Evolutionary conservation across 1,140 invertebrate species (phyloP).

Genomic region (Bombyx mori): DNA sequence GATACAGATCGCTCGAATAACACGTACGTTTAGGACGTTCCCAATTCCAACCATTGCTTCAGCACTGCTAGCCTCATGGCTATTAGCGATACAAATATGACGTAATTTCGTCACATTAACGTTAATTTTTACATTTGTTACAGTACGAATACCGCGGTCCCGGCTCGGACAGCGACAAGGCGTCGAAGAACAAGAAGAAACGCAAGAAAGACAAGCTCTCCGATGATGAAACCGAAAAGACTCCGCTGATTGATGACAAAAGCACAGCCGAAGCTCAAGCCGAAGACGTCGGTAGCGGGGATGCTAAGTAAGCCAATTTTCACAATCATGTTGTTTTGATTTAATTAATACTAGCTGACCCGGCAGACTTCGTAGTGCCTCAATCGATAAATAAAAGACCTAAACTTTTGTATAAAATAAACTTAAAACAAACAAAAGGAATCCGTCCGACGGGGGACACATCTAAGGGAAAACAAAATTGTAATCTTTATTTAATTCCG

Average conservation of each 20-base stretch:
- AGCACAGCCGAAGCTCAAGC: constrained; percentile 3
- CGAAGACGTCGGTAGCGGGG: constrained; percentile 5
- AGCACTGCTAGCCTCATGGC: background rate
- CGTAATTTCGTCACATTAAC: constrained; percentile 7
- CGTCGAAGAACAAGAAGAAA: constrained; percentile 77
- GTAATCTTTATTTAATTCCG: too few relatives aligned
- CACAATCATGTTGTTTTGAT: too few relatives aligned
- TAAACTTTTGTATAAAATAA: too few relatives aligned
- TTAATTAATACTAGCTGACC: too few relatives aligned
- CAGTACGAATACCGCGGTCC: constrained; percentile 84
- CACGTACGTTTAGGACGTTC: too few relatives aligned
- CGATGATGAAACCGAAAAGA: constrained; percentile 75
- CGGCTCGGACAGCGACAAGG: constrained; percentile 52
- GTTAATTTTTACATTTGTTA: constrained; percentile 19
- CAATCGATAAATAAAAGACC: too few relatives aligned
- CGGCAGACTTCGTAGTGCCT: too few relatives aligned
- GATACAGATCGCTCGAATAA: too few relatives aligned
- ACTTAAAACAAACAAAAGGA: too few relatives aligned
- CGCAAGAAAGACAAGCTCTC: constrained; percentile 86
- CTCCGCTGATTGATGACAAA: constrained; percentile 24
- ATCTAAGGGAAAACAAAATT: too few relatives aligned
- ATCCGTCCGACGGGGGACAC: too few relatives aligned
- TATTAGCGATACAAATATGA: background rate
- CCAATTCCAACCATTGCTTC: background rate
- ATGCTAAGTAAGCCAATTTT: constrained; percentile 44